Evolutionary conservation across 2,888 invertebrate species (phyloP).

Genomic region (Hyalella azteca): DNA sequence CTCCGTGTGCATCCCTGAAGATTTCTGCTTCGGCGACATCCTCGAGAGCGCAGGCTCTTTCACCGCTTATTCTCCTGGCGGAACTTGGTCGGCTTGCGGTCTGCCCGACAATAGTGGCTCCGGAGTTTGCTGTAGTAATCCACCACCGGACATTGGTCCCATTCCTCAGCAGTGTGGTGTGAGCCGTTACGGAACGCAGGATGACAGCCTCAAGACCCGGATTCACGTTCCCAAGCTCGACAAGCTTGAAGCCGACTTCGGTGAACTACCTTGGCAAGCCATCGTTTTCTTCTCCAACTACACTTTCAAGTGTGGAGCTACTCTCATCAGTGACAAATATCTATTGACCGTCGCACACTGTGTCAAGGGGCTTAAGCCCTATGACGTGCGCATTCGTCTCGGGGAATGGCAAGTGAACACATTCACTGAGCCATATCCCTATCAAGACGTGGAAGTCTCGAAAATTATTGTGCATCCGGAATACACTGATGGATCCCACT

Average conservation of each 20-base stretch:
- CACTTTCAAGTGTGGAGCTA: conserved; percentile 57
- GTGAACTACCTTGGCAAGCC: conserved; percentile 57
- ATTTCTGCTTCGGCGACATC: conserved; percentile 45
- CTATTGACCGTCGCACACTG: conserved; percentile 55
- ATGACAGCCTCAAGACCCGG: conserved; percentile 40
- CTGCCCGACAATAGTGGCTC: not conserved
- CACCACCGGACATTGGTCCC: conserved; percentile 20
- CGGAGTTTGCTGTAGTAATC: conserved; percentile 46
- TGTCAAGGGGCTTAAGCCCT: conserved; percentile 40
- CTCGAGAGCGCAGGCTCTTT: conserved; percentile 21
- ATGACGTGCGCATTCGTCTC: conserved; percentile 49
- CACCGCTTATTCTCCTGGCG: conserved; percentile 17
- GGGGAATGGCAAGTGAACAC: conserved; percentile 58
- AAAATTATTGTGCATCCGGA: conserved; percentile 49
- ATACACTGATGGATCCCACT: conserved; percentile 44
- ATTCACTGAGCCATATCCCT: conserved; percentile 48
- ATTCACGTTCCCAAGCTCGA: conserved; percentile 31
- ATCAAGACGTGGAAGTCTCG: conserved; percentile 45
- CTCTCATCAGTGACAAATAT: conserved; percentile 44
- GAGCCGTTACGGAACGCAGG: not conserved
- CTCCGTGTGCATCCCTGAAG: conserved; percentile 49
- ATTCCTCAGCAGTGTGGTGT: conserved; percentile 26
- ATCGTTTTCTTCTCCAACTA: conserved; percentile 55
- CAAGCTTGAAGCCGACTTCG: conserved; percentile 45
- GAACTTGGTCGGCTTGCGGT: conserved; percentile 38